A percentile compares a stretch with the other conserved stretches of the same genome.
Conservation (phyloP, 92 coral and sea anemone genomes). For the Plumapathes pennacea region DNA sequence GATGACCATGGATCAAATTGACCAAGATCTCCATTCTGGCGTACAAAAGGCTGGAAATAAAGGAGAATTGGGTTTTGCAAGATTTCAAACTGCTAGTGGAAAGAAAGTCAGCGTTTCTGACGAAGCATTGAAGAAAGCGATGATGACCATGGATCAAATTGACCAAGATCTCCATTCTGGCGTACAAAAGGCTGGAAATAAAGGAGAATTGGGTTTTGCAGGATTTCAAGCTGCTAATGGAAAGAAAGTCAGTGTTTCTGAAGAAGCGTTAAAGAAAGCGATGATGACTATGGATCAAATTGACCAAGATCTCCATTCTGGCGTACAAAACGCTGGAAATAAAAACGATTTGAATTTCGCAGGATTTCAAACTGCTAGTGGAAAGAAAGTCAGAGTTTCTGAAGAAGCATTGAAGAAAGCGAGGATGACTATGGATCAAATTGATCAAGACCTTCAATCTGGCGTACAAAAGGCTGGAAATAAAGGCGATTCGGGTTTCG, state of each 20-base stretch:
- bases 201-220: too few relatives aligned
- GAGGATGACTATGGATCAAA: slow-evolving; percentile 1
- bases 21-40: background rate
- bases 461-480: background rate
- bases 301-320: background rate
- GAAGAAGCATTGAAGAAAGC: slow-evolving; percentile 43
- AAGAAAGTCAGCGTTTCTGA: slow-evolving; percentile 40
- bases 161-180: slow-evolving; percentile 2
- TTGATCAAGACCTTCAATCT: background rate
- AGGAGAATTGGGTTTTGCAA: slow-evolving; percentile 1
- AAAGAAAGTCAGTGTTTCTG: slow-evolving; percentile 34
- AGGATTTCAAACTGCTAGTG: slow-evolving; percentile 29
- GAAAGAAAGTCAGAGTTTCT: slow-evolving; percentile 38
- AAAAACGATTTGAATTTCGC: background rate
- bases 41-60: background rate
- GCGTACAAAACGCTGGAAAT: background rate
- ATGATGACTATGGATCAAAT: slow-evolving; percentile 12
- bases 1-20: slow-evolving; percentile 4
- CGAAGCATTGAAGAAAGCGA: slow-evolving; percentile 43
- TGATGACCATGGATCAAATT: slow-evolving; percentile 4
- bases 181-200: too few relatives aligned
- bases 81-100: slow-evolving; percentile 52
- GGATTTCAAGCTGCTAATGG: slow-evolving; percentile 72
- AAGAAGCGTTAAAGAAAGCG: slow-evolving; percentile 54
- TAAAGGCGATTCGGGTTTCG: background rate